These are phyloP conservation scores for Hippasteria phrygiana DNA, from an alignment of 53 echinoderm and acorn worm species.

Conservation along the genomic window DNA sequence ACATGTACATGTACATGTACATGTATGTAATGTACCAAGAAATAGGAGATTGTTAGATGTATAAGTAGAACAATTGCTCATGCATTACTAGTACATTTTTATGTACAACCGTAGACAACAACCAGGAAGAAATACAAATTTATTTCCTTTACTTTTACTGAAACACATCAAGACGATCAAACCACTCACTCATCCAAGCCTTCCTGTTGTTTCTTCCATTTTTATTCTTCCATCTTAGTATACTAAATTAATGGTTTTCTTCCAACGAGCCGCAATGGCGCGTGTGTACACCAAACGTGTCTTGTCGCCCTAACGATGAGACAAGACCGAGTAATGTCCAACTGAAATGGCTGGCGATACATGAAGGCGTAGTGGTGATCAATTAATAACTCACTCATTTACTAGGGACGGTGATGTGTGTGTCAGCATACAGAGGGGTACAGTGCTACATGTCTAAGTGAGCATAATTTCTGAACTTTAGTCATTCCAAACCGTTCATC, in stretches of 20 bases:
- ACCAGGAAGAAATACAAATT: too few species aligned
- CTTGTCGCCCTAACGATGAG: not conserved
- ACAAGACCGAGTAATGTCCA: not conserved
- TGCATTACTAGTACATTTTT: too few species aligned
- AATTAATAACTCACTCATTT: constrained; percentile 6
- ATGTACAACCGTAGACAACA: too few species aligned
- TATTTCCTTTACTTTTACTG: not conserved
- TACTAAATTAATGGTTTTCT: not conserved
- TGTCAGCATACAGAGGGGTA: not conserved
- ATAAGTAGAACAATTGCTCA: too few species aligned
- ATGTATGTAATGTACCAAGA: too few species aligned
- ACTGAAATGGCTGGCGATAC: not conserved
- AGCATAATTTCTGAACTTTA: constrained; percentile 6
- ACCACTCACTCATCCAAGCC: not conserved
- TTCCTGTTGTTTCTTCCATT: not conserved
- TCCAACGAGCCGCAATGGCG: not conserved
- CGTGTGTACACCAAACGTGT: not conserved
- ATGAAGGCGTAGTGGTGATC: not conserved
- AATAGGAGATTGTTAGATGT: too few species aligned
- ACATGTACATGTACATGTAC: too few species aligned
- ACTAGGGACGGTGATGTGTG: not conserved
- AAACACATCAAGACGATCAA: not conserved
- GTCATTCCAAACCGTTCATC: not conserved
- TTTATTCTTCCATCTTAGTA: not conserved
- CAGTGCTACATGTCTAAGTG: not conserved